A percentile compares a stretch with the other conserved stretches of the same genome.
phyloP scores from a whole-genome alignment of 2,797 vertebrate genomes.

The Silurus aristotelis region DNA sequence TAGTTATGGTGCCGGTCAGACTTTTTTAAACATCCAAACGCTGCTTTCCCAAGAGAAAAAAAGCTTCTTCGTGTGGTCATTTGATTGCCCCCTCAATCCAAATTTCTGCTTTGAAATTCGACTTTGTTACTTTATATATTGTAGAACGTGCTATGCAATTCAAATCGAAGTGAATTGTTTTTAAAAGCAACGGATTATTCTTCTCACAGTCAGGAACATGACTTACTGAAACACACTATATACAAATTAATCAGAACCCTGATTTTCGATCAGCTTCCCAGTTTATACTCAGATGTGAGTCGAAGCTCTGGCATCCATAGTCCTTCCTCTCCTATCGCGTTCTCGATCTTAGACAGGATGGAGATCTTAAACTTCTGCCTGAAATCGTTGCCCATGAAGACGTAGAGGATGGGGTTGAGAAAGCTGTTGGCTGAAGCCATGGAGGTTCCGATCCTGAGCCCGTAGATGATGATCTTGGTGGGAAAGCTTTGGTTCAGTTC shows the following conservation, averaged over 20 bases:
- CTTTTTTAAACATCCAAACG: too few relatives aligned
- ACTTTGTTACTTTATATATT: too few relatives aligned
- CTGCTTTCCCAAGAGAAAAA: neutral
- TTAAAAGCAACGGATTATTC: too few relatives aligned
- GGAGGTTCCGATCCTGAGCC: slow-evolving; percentile 67
- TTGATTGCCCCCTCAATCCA: neutral
- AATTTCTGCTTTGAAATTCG: too few relatives aligned
- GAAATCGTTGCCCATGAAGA: slow-evolving; percentile 92
- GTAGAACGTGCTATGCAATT: too few relatives aligned
- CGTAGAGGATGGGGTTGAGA: slow-evolving; percentile 91
- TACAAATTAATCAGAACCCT: neutral
- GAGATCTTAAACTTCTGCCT: slow-evolving; percentile 82
- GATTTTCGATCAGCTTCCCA: neutral
- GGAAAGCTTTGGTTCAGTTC: slow-evolving; percentile 63
- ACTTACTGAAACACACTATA: neutral
- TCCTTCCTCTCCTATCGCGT: slow-evolving; percentile 85
- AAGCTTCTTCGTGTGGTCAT: neutral
- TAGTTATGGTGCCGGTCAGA: neutral
- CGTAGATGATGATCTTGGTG: slow-evolving; percentile 56
- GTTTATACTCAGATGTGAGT: slow-evolving; percentile 67
- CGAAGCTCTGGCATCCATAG: slow-evolving; percentile 69
- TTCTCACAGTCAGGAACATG: neutral
- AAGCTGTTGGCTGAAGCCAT: slow-evolving; percentile 87
- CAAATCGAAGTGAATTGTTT: too few relatives aligned
- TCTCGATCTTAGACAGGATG: slow-evolving; percentile 85